Base-by-base conservation (phyloP, 2,113 vertebrate genomes). In the Oncorhynchus mykiss region DNA sequence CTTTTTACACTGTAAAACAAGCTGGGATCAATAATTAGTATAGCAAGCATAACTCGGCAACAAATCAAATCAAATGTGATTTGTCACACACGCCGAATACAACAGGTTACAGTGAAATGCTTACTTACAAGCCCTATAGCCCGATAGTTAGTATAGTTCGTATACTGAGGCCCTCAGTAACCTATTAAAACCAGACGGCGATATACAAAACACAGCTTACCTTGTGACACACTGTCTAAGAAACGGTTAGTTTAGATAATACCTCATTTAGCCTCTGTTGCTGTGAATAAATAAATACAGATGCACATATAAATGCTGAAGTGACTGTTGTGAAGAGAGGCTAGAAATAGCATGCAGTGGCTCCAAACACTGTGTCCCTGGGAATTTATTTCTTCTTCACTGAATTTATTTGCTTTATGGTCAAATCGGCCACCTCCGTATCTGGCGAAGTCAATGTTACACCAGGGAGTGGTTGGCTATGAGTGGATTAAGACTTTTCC, bases 361-460 rank as follows among this genome's bases (percentile, higher is more conserved):
- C 81, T 82, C 79, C 65, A 71, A 76, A 79, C 81, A 78, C 76
- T 80, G 70, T 34, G 79, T 83, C 77, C 67, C 80, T 48, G 74
- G 72, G 79, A 85, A 87, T 88, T 90, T 83, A 83, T 88, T 87
- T 90, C 85, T 87, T 81, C 82, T 86, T 91, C 71, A 67, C 75
- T 73, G 73, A 80, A 91, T 90, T 88, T 91, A 92, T 92, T 93
- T 92, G 80, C 88, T 84, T 92, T 92, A 89, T 89, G 91, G 92
- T 84, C 86, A 90, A 72, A 86, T 90, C 83, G 71, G 85, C 88
- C 85, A 88, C 86, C 89, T 90, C 86, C 71, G 8, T 86, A 84
- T 88, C 82, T 87, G 75, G 81, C 25, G 62, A 82, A 84, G 84
- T 88, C 90, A 91, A 80, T 79, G 77, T 88, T 87, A 83, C 88